Evolutionary conservation across 2,888 invertebrate species (phyloP).

Genomic region (Agonopterix heracliana): DNA sequence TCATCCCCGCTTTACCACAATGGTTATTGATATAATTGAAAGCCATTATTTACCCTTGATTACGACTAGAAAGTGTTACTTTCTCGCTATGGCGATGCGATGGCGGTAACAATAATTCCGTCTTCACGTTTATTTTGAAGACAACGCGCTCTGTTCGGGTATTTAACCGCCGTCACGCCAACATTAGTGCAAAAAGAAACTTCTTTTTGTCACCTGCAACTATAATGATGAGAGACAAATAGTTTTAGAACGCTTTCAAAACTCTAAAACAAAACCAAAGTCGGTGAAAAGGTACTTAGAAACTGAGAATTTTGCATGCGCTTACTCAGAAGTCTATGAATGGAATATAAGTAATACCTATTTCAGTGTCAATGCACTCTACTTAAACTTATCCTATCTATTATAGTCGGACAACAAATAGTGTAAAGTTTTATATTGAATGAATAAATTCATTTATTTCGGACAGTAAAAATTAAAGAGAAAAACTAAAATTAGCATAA

Average conservation of each 20-base stretch:
- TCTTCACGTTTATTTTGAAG: slow-evolving; percentile 48
- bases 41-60: slow-evolving; percentile 52
- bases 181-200: slow-evolving; percentile 17
- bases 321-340: no score
- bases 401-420: no score
- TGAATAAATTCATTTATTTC: no score
- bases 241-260: slow-evolving; percentile 23
- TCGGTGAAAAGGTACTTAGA: neutral
- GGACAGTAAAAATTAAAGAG: no score
- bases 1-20: slow-evolving; percentile 17
- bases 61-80: slow-evolving; percentile 56
- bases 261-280: slow-evolving; percentile 1
- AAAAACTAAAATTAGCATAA: no score
- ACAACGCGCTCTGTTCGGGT: slow-evolving; percentile 25
- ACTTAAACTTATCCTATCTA: no score
- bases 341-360: no score
- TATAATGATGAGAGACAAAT: slow-evolving; percentile 17
- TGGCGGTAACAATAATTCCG: slow-evolving; percentile 40
- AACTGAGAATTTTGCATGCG: no score
- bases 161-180: slow-evolving; percentile 29
- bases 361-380: no score
- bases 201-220: slow-evolving; percentile 22
- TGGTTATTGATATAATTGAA: slow-evolving; percentile 30
- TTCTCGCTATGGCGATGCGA: slow-evolving; percentile 39
- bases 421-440: no score